Conservation (phyloP, 2,797 vertebrate genomes). For the Setipinna tenuifilis region DNA sequence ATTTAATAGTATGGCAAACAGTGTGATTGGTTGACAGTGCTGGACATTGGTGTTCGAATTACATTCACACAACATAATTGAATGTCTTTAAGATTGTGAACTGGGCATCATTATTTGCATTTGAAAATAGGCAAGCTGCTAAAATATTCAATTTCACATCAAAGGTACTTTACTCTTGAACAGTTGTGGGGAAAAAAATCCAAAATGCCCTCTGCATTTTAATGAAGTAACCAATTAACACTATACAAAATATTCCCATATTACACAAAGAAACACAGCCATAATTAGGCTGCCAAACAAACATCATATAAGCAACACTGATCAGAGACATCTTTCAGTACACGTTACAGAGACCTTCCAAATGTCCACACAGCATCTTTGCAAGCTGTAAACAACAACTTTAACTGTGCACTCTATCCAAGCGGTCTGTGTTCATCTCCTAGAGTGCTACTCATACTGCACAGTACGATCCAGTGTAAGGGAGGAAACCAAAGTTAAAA, state of each 20-base stretch:
- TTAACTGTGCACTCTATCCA: background rate
- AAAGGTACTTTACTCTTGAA: background rate
- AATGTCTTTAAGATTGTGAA: background rate
- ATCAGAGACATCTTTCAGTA: background rate
- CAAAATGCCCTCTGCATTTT: background rate
- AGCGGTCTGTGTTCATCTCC: background rate
- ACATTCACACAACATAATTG: background rate
- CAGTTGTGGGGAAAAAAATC: background rate
- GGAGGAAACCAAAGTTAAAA: background rate
- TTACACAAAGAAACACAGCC: background rate
- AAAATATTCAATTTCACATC: background rate
- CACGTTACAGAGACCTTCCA: background rate
- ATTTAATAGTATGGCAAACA: background rate
- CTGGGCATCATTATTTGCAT: background rate
- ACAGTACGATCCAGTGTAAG: background rate
- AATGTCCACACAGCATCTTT: background rate
- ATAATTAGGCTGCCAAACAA: background rate
- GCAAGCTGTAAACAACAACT: conserved; percentile 7
- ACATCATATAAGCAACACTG: background rate
- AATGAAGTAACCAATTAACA: background rate
- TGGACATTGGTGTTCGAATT: background rate
- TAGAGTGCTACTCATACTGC: background rate
- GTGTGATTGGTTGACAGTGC: background rate
- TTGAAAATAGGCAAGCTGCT: background rate
- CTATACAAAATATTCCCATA: background rate